Base-by-base conservation (phyloP, 2,888 invertebrate genomes). In the Aproaerema taeniolella region DNA sequence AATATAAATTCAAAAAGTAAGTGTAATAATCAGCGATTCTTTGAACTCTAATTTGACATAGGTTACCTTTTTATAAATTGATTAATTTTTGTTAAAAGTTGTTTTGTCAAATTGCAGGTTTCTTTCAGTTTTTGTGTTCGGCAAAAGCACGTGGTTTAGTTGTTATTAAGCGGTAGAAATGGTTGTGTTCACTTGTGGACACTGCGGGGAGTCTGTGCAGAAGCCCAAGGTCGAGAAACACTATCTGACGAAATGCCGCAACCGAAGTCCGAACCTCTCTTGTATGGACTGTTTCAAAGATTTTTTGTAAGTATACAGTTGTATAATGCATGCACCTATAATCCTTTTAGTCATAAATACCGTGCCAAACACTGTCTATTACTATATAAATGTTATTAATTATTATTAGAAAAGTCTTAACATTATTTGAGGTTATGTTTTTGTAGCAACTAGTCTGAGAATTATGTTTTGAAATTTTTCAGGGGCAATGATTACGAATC, bases 261-360 rank as follows among this genome's bases (percentile, higher is more conserved):
- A 88, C 50, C 87, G 87, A 9, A 87, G 87, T 34, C 89, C 92
- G 48, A 91, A 90, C 53, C 80, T 97, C 31, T 94, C 96, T 1
- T 98, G 98, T 75, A 93, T 98, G 72, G 98, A 98, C 69, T 98
- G 98, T 70, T 91, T 93, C 36, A 95, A 95, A 75, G 96, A 96
- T 75, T 98, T 95, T 77, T 74, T 87, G 93, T 93, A 76, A 89
- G 88, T 81, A 62, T 52, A 11, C 12, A 17, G 1, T 26, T 20
- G 20, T n/a, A n/a, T n/a, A n/a, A n/a, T n/a, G n/a, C n/a, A n/a
- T n/a, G n/a, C n/a, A n/a, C n/a, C n/a, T n/a, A n/a, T n/a, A n/a
- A n/a, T n/a, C n/a, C n/a, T n/a, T n/a, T n/a, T n/a, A n/a, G n/a
- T n/a, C n/a, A n/a, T n/a, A n/a, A n/a, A n/a, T n/a, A n/a, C n/a